These are phyloP conservation scores for Parnassius glacialis DNA, from an alignment of 2,888 invertebrate species.

Conservation along the genomic window DNA sequence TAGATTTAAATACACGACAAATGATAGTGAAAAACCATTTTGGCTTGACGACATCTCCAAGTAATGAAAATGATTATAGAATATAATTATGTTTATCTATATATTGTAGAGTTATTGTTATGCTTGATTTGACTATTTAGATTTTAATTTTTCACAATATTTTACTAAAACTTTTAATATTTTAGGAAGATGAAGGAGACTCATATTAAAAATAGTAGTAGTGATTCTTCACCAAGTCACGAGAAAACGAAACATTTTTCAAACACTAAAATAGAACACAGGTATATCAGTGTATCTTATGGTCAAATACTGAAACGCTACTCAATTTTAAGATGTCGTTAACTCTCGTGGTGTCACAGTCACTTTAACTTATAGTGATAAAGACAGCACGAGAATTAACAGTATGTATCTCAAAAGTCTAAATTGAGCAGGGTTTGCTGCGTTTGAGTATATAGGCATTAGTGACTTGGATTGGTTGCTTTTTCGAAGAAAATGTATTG, in stretches of 20 bases:
- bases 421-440: too few relatives aligned
- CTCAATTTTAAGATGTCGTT: too few relatives aligned
- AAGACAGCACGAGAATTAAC: too few relatives aligned
- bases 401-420: too few relatives aligned
- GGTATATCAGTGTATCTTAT: conserved; percentile 4
- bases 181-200: conserved; percentile 73
- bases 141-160: too few relatives aligned
- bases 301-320: too few relatives aligned
- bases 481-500: too few relatives aligned
- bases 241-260: conserved; percentile 43
- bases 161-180: conserved; percentile 1
- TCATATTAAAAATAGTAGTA: conserved; percentile 54
- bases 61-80: conserved; percentile 38
- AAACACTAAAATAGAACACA: conserved; percentile 46
- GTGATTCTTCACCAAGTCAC: conserved; percentile 42
- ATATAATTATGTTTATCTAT: neutral
- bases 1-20: conserved; percentile 54
- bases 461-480: too few relatives aligned
- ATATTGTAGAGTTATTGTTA: neutral
- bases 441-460: too few relatives aligned
- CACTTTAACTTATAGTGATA: too few relatives aligned
- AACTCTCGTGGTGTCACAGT: too few relatives aligned
- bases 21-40: conserved; percentile 56
- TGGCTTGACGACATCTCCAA: conserved; percentile 75
- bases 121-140: too few relatives aligned